A percentile compares a stretch with the other conserved stretches of the same genome.
phyloP scores from a whole-genome alignment of 53 echinoderm and acorn worm genomes.

The Holothuria scabra region DNA sequence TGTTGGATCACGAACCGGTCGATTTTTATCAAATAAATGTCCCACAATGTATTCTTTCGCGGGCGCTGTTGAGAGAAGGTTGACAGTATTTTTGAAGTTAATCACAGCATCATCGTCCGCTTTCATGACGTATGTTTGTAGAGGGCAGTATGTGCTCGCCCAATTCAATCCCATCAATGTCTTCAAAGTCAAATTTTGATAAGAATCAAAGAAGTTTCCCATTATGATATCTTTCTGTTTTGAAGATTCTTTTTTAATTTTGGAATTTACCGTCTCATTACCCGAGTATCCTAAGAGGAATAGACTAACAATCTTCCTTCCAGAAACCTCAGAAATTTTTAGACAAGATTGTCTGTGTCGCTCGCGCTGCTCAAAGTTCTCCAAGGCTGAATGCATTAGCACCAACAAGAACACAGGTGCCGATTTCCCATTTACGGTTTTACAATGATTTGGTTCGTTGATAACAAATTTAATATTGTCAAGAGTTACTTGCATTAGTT shows the following conservation, averaged over 20 bases:
- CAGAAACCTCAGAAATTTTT: not conserved
- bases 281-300: not conserved
- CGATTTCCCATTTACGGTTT: not conserved
- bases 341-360: not conserved
- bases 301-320: not conserved
- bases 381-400: constrained; percentile 1
- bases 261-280: not conserved
- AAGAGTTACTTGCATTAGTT: not conserved
- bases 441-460: not conserved
- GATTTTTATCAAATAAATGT: constrained; percentile 12
- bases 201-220: not conserved
- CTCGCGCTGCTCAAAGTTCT: not conserved
- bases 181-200: constrained; percentile 4
- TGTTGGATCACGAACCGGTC: not conserved
- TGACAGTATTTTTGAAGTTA: not conserved
- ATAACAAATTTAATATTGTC: not conserved
- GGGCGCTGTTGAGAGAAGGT: not conserved
- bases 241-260: not conserved
- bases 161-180: constrained; percentile 26
- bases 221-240: not conserved
- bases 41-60: not conserved
- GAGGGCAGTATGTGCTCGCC: constrained; percentile 8
- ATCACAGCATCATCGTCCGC: constrained; percentile 5
- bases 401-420: constrained; percentile 4
- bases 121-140: constrained; percentile 8